phyloP scores from a whole-genome alignment of 2,113 vertebrate species.

The Pleuronectes platessa region DNA sequence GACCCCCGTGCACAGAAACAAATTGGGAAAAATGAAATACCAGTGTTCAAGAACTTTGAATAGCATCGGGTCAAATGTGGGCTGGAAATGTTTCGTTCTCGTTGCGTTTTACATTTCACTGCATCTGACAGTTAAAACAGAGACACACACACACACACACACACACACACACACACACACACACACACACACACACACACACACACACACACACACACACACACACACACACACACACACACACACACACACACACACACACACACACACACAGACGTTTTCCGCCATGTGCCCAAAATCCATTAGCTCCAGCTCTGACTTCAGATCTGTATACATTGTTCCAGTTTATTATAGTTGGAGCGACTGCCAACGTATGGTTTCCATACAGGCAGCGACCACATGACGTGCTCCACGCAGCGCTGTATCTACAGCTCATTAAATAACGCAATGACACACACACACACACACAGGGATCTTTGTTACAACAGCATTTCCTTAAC shows the following conservation, averaged over 20 bases:
- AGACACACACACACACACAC: conserved; percentile 28
- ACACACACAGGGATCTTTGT: conserved; percentile 49
- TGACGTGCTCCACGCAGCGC: conserved; percentile 16
- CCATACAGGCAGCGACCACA: conserved; percentile 46
- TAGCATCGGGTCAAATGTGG: neutral
- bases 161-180: no score
- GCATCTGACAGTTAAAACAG: conserved; percentile 1
- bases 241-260: no score
- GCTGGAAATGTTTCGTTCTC: neutral
- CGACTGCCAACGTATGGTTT: conserved; percentile 54
- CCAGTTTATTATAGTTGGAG: conserved; percentile 23
- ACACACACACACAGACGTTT: conserved; percentile 10
- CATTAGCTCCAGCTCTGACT: conserved; percentile 54
- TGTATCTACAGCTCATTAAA: conserved; percentile 48
- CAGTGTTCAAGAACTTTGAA: no score
- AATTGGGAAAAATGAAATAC: no score
- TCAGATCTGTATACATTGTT: conserved; percentile 56
- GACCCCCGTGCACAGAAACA: no score
- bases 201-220: conserved; percentile 2
- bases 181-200: neutral
- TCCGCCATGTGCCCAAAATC: conserved; percentile 44
- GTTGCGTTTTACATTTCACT: neutral
- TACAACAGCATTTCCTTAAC: conserved; percentile 42
- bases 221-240: conserved; percentile 17
- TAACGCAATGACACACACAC: conserved; percentile 37